phyloP scores from a whole-genome alignment of 2,113 vertebrate genomes.

The Albula goreensis region DNA sequence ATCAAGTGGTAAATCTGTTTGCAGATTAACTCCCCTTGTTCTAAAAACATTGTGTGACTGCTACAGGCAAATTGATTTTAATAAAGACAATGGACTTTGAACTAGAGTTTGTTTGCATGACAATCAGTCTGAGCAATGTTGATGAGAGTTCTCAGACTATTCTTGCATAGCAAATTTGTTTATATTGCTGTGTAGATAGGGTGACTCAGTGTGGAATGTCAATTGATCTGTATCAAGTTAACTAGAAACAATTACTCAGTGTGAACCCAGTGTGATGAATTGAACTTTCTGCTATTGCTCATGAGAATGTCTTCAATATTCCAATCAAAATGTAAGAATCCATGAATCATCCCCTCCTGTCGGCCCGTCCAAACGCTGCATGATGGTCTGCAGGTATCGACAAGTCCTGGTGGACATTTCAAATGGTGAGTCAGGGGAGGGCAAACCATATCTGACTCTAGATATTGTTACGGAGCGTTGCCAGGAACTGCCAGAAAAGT shows the following conservation, averaged over 20 bases:
- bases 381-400: not conserved
- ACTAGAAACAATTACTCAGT: conserved; percentile 1
- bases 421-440: not conserved
- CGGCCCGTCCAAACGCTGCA: not conserved
- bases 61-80: conserved; percentile 23
- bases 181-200: conserved; percentile 17
- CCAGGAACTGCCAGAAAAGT: conserved; percentile 16
- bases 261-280: conserved; percentile 2
- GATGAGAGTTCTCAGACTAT: not conserved
- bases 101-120: conserved; percentile 53
- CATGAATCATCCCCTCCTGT: not conserved
- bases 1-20: not conserved
- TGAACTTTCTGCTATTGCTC: not conserved
- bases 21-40: not conserved
- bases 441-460: not conserved
- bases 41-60: not conserved
- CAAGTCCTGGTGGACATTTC: not conserved
- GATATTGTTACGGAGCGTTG: not conserved
- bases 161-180: conserved; percentile 10
- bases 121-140: conserved; percentile 45
- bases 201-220: conserved; percentile 35
- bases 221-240: conserved; percentile 18
- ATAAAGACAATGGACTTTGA: conserved; percentile 42
- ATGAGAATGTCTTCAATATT: conserved; percentile 16
- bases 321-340: conserved; percentile 23